Conservation (phyloP, 1,140 invertebrate genomes). For the Luehdorfia chinensis region DNA sequence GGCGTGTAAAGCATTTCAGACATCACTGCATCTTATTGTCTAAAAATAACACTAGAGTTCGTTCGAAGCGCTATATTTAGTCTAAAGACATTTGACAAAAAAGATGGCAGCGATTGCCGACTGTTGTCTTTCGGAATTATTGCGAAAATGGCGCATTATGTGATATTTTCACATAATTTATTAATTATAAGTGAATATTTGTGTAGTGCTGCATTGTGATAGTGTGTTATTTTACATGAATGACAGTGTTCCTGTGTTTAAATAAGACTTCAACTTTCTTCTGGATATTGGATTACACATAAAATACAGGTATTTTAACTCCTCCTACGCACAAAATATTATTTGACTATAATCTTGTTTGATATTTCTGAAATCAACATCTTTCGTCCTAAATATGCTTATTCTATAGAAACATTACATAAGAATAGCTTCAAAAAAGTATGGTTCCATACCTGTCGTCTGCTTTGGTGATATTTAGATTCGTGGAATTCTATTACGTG, state of each 20-base stretch:
- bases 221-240: slow-evolving; percentile 65
- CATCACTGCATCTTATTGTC: slow-evolving; percentile 52
- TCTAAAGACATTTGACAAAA: slow-evolving; percentile 76
- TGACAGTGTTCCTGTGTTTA: slow-evolving; percentile 70
- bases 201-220: slow-evolving; percentile 73
- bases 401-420: slow-evolving; percentile 48
- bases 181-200: slow-evolving; percentile 73
- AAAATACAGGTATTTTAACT: slow-evolving; percentile 72
- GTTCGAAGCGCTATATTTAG: slow-evolving; percentile 74
- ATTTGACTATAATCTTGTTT: slow-evolving; percentile 26
- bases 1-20: slow-evolving; percentile 31
- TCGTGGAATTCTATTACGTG: slow-evolving; percentile 44
- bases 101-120: slow-evolving; percentile 75
- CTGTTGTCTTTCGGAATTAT: slow-evolving; percentile 69
- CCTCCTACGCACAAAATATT: slow-evolving; percentile 64
- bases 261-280: slow-evolving; percentile 68
- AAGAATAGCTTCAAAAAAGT: slow-evolving; percentile 43
- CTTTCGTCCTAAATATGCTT: background rate
- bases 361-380: background rate
- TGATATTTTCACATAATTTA: slow-evolving; percentile 74
- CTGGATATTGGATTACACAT: slow-evolving; percentile 75
- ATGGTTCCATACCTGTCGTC: slow-evolving; percentile 24
- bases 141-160: slow-evolving; percentile 75
- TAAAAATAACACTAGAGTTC: slow-evolving; percentile 77
- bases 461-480: slow-evolving; percentile 30